Base-by-base conservation (phyloP, 2,888 invertebrate genomes). In the Eugnorisma glareosa region DNA sequence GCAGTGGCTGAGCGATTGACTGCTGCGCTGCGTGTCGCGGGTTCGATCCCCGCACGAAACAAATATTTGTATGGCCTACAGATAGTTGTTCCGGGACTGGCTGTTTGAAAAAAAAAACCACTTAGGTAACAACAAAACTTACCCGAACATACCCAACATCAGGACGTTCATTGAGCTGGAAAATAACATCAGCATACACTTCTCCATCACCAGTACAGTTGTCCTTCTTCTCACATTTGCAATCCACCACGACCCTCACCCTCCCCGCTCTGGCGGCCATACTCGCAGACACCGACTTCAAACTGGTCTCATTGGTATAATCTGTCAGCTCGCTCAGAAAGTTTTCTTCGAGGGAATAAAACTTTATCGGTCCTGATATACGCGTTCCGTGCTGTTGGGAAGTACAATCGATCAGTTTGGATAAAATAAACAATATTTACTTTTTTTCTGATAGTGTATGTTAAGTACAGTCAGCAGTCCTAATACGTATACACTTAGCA, bases 281-380 rank as follows among this genome's bases (percentile, higher is more conserved):
- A 10, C 86, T 83, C 0, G 89, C 91, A 2, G 88, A 84, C 15
- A 94, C 88, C 67, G 91, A 89, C 43, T 90, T 88, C 90, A 90
- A 91, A 51, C 91, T 90, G 0, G 94, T 94, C 73, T 93, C 94
- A 79, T 94, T 94, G 7, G 93, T 88, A 70, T 89, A 95, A 85
- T 94, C 94, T 2, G 92, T 84, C 63, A 94, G 86, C 78, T 94
- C 94, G 63, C 89, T 92, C 4, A 94, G 88, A 78, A 95, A 95
- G 86, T 92, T 94, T 51, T 94, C 93, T 90, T 95, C 94, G 0
- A 94, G 84, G 1, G 94, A 95, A 73, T 89, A 90, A 73, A 93
- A 89, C 68, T 92, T 93, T 40, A 93, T 15, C 2, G 92, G 85
- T 18, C 93, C 92, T 4, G 93, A 84, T 82, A 94, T 79, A 15